Evolutionary conservation across 2,888 invertebrate genomes (phyloP).

Genomic region (Agonopterix arenella): DNA sequence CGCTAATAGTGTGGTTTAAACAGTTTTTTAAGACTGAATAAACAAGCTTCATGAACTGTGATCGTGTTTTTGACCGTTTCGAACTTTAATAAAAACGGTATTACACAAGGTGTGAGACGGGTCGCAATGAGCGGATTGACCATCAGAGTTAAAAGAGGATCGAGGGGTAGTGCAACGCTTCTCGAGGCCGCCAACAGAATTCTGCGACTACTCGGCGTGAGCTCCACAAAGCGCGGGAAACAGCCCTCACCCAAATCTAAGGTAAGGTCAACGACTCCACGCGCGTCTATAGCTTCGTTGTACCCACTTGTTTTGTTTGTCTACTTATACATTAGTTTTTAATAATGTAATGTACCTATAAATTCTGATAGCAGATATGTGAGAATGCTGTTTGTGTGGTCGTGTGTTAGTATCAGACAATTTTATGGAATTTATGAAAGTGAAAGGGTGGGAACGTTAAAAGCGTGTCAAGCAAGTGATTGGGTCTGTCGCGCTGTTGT

Average conservation of each 20-base stretch:
- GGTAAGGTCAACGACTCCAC: conserved; percentile 66
- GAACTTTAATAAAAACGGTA: conserved; percentile 55
- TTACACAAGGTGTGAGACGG: conserved; percentile 52
- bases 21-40: conserved; percentile 19
- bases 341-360: neutral
- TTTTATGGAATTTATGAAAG: conserved; percentile 13
- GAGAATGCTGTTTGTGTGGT: neutral
- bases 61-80: conserved; percentile 55
- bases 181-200: conserved; percentile 75
- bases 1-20: conserved; percentile 21
- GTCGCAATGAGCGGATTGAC: conserved; percentile 76
- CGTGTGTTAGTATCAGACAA: neutral
- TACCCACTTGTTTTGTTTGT: conserved; percentile 30
- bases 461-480: conserved; percentile 17
- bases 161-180: conserved; percentile 74
- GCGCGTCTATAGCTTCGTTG: conserved; percentile 32
- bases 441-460: conserved; percentile 17
- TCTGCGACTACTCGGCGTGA: conserved; percentile 71
- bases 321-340: conserved; percentile 5
- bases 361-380: neutral
- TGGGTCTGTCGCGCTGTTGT: neutral
- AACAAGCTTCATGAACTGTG: conserved; percentile 58
- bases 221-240: conserved; percentile 75
- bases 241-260: conserved; percentile 72
- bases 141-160: conserved; percentile 73